Evolutionary conservation across 2,797 vertebrate species (phyloP), one percentile per base, ranked within the genome.

Genomic region (Argyrosomus regius): DNA sequence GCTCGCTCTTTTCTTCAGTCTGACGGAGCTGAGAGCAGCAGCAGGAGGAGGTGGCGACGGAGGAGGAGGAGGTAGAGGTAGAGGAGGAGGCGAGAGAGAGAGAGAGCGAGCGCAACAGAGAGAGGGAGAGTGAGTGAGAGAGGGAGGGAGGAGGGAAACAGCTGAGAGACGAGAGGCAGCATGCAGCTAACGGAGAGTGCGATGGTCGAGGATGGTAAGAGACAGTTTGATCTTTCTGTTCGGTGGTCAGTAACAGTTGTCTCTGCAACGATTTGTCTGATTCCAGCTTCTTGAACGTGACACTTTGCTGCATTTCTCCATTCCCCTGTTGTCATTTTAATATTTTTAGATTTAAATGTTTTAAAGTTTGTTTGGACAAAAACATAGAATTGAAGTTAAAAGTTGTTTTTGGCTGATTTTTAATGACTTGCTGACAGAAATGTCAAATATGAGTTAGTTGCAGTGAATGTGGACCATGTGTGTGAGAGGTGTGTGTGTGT

Each of bases 1-100:
- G 88, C 87, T 88, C 80, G 46, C 78, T 86, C 82, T 82, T 39
- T 81, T 83, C 89, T 87, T 92, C 91, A 96, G 94, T 91, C 93
- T 85, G 89, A 86, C 87, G 50, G 85, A 80, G 91, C 69, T 70
- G 57, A 84, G 84, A 85, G 87, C 70, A 76, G 88, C 63, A 61
- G 88, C 63, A 61, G 85, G 67, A 80, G 83, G 87, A 82, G 84
- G 75, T 62, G 82, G 68, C 63, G 87, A 82, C 81, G 78, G 86
- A 50, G 90, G 78, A 83, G 83, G 79, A 24, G 78, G 87, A 53
- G 90, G 78, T 82, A 80, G 79, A n/a, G 73, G 53, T 57, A 59
- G 76, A 46, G 80, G 68, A 62, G 67, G 85, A 60, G 73, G 35
- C 7, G 35, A 72, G 48, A 58, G 64, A 74, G 66, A 68, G 72